These are phyloP conservation scores for Numida meleagris DNA, from an alignment of 2,113 vertebrate species.

Conservation along the genomic window DNA sequence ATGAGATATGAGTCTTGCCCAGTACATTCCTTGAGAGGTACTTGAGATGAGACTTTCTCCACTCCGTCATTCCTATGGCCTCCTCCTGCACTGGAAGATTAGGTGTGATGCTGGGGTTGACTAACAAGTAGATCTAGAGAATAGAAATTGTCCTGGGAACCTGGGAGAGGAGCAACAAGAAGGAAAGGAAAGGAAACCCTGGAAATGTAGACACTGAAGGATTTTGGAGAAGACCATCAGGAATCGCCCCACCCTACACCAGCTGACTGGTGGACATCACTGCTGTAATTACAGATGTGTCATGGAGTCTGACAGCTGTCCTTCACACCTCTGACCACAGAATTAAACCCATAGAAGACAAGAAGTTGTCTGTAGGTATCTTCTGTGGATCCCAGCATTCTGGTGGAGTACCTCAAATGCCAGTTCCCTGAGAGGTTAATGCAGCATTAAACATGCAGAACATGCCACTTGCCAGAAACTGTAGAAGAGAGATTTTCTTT, in stretches of 20 bases:
- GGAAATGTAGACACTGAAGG: background rate
- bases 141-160: background rate
- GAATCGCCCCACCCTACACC: background rate
- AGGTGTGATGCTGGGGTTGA: fast-evolving
- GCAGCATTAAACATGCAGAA: background rate
- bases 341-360: background rate
- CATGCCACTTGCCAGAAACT: background rate
- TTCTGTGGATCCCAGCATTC: background rate
- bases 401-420: background rate
- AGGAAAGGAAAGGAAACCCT: background rate
- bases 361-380: fast-evolving
- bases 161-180: background rate
- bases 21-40: background rate
- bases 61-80: background rate
- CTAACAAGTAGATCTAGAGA: background rate
- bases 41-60: background rate
- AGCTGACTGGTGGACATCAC: background rate
- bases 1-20: background rate
- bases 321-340: background rate
- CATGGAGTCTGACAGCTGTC: background rate
- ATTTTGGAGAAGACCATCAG: background rate
- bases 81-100: background rate
- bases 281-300: fast-evolving
- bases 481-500: background rate
- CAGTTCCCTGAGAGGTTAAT: background rate